Percentiles rank a stretch among this genome's conserved stretches.
Evolutionary conservation across 2,797 vertebrate genomes (phyloP).

Genomic region (Oreortyx pictus): DNA sequence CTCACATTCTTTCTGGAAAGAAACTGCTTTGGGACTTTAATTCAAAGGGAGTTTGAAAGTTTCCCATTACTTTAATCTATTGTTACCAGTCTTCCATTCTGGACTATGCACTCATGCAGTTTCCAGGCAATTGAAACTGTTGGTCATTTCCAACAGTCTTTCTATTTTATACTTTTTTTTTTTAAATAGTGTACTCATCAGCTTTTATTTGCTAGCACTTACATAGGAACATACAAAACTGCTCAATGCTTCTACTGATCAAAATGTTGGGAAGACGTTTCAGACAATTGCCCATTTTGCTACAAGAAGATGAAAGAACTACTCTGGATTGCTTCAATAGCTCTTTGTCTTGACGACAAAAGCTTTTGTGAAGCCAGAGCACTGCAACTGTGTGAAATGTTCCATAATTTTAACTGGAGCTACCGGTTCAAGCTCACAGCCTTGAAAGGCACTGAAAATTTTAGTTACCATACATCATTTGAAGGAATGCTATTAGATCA

Average conservation of each 20-base stretch:
- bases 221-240: neutral
- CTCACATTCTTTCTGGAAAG: neutral
- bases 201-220: conserved; percentile 14
- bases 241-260: conserved; percentile 21
- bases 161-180: neutral
- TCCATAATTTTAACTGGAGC: neutral
- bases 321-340: conserved; percentile 26
- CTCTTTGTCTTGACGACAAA: neutral
- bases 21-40: neutral
- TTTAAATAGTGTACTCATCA: neutral
- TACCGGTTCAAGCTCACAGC: neutral
- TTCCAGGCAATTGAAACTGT: conserved; percentile 8
- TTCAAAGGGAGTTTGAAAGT: neutral
- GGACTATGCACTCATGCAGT: neutral
- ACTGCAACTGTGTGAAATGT: conserved; percentile 9
- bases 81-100: neutral
- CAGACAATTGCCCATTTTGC: conserved; percentile 45
- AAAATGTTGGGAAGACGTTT: conserved; percentile 7
- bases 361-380: conserved; percentile 12
- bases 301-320: conserved; percentile 7
- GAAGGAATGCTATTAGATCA: neutral
- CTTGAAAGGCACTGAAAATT: neutral
- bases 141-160: neutral
- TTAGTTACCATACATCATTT: neutral
- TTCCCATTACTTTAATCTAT: neutral